phyloP scores from a whole-genome alignment of 1,140 invertebrate genomes.

The Drusus annulatus region DNA sequence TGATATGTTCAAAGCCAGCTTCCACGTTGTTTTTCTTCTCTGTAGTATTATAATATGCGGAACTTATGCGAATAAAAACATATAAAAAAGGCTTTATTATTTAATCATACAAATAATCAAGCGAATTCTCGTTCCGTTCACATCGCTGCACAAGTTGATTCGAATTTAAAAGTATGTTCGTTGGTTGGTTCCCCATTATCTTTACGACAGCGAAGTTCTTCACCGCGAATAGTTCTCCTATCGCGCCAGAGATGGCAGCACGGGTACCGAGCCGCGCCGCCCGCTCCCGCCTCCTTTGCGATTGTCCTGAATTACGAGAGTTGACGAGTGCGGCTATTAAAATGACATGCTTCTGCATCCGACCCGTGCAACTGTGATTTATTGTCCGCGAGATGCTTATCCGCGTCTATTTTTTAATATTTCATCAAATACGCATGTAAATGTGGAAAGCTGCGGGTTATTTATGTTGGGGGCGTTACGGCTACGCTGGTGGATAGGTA shows the following conservation, averaged over 20 bases:
- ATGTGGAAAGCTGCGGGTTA: slow-evolving; percentile 3
- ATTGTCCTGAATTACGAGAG: slow-evolving; percentile 26
- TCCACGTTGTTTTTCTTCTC: no score
- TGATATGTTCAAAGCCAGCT: no score
- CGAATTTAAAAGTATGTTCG: no score
- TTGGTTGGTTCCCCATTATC: background rate
- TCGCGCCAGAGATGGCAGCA: slow-evolving; percentile 40
- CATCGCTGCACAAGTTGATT: no score
- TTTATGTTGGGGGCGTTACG: slow-evolving; percentile 19
- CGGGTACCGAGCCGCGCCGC: slow-evolving; percentile 6
- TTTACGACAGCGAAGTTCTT: slow-evolving; percentile 23
- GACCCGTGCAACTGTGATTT: slow-evolving; percentile 34
- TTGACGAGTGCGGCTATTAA: slow-evolving; percentile 18
- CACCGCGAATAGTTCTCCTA: slow-evolving; percentile 30
- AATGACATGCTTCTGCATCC: slow-evolving; percentile 38
- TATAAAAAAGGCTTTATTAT: no score
- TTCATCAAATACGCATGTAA: slow-evolving; percentile 38
- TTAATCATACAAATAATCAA: no score
- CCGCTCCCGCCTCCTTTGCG: slow-evolving; percentile 22
- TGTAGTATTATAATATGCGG: no score
- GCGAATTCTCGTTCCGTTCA: no score
- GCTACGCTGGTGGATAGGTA: background rate
- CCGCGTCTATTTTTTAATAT: slow-evolving; percentile 38
- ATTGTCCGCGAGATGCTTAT: slow-evolving; percentile 23
- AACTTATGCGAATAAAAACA: no score